These are phyloP conservation scores for Clarias platycephalus DNA, from an alignment of 2,797 vertebrate species.

Conservation along the genomic window DNA sequence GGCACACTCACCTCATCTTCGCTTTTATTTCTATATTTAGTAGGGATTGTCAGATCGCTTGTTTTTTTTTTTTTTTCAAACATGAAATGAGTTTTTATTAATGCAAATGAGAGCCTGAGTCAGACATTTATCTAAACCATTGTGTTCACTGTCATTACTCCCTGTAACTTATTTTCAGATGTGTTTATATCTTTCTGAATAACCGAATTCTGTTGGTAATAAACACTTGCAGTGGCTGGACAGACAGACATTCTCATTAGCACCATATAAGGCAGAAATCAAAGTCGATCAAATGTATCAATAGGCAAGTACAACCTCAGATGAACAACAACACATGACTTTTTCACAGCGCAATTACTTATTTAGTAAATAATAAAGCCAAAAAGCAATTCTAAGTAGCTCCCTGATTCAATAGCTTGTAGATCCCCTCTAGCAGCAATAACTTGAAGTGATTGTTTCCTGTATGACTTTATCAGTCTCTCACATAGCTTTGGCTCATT, in stretches of 20 bases:
- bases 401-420: too few species aligned
- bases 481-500: too few species aligned
- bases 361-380: too few species aligned
- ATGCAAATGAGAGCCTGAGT: slow-evolving; percentile 41
- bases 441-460: too few species aligned
- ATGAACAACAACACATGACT: too few species aligned
- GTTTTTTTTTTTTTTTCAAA: background rate
- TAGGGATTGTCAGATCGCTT: slow-evolving; percentile 14
- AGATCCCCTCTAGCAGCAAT: too few species aligned
- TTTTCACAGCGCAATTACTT: too few species aligned
- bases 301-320: too few species aligned
- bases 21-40: slow-evolving; percentile 37
- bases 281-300: background rate
- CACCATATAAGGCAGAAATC: background rate
- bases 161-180: background rate
- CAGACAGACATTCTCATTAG: background rate
- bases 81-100: slow-evolving; percentile 23
- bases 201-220: background rate
- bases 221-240: background rate
- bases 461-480: too few species aligned
- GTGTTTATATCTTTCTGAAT: background rate
- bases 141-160: background rate
- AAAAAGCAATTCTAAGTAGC: too few species aligned
- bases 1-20: slow-evolving; percentile 20
- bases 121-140: background rate